phyloP scores from a whole-genome alignment of 2,797 vertebrate species.

The Hafferia zeledoni region DNA sequence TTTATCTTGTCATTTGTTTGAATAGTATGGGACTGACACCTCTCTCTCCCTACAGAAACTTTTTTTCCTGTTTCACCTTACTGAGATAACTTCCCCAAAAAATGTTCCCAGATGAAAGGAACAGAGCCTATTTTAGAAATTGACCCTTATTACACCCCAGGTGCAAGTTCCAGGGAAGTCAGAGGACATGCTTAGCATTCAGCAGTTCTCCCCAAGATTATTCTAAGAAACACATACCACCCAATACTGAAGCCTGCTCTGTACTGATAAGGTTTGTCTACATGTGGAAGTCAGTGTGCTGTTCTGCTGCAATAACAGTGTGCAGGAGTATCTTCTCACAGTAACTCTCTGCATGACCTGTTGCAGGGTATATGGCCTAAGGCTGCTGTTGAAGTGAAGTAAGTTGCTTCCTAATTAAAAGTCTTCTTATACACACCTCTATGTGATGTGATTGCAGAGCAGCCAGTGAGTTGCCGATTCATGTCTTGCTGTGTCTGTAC shows the following conservation, averaged over 20 bases:
- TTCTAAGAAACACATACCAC: background rate
- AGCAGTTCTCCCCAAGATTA: constrained; percentile 18
- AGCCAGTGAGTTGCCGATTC: background rate
- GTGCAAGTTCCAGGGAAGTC: background rate
- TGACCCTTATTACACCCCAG: background rate
- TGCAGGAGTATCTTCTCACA: background rate
- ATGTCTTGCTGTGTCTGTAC: background rate
- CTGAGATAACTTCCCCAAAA: background rate
- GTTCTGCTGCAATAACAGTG: background rate
- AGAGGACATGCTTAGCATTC: background rate
- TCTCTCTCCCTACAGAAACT: background rate
- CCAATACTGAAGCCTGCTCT: background rate
- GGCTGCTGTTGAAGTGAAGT: background rate
- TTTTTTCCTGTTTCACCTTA: background rate
- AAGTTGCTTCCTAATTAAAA: background rate
- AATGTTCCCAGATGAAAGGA: background rate
- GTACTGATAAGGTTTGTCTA: constrained; percentile 52
- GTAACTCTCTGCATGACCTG: background rate
- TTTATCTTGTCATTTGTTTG: background rate
- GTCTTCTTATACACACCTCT: background rate
- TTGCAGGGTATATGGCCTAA: background rate
- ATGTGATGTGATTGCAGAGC: background rate
- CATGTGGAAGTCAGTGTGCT: background rate
- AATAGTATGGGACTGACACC: background rate
- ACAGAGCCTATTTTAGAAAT: background rate